Percentiles rank a stretch among this genome's conserved stretches.
phyloP scores from a whole-genome alignment of 1,140 invertebrate species.

The Anastrepha ludens region DNA sequence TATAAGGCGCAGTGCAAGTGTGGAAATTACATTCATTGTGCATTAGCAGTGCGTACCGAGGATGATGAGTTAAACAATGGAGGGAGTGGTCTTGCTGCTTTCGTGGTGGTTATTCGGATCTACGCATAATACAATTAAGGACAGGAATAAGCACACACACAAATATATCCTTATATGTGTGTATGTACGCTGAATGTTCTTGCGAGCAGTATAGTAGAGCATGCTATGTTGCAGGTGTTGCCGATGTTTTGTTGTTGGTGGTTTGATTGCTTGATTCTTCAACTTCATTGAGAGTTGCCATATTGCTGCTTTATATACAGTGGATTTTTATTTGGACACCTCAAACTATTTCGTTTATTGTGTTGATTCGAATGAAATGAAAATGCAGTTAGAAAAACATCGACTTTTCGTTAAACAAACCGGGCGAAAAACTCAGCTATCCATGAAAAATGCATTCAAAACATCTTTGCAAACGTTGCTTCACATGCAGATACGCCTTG shows the following conservation, averaged over 20 bases:
- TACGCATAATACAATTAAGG: not conserved
- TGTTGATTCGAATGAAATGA: no score
- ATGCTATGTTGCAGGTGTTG: conserved; percentile 10
- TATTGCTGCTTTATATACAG: not conserved
- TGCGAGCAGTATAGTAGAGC: not conserved
- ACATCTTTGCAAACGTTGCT: no score
- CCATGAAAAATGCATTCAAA: no score
- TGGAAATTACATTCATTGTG: conserved; percentile 41
- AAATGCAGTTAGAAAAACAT: no score
- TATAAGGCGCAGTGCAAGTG: not conserved
- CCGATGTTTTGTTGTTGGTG: conserved; percentile 3
- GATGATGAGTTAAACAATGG: not conserved
- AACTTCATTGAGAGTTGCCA: not conserved
- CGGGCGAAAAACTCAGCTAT: no score
- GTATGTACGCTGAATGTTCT: not conserved
- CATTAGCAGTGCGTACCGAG: conserved; percentile 16
- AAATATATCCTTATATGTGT: not conserved
- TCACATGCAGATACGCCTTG: no score
- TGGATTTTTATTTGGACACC: not conserved
- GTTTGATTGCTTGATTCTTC: not conserved
- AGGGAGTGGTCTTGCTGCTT: not conserved
- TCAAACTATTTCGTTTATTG: no score
- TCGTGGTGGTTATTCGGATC: conserved; percentile 3
- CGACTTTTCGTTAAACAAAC: no score
- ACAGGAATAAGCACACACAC: not conserved